Evolutionary conservation across 2,888 invertebrate species (phyloP).

Genomic region (Acrocyrtus sp.): DNA sequence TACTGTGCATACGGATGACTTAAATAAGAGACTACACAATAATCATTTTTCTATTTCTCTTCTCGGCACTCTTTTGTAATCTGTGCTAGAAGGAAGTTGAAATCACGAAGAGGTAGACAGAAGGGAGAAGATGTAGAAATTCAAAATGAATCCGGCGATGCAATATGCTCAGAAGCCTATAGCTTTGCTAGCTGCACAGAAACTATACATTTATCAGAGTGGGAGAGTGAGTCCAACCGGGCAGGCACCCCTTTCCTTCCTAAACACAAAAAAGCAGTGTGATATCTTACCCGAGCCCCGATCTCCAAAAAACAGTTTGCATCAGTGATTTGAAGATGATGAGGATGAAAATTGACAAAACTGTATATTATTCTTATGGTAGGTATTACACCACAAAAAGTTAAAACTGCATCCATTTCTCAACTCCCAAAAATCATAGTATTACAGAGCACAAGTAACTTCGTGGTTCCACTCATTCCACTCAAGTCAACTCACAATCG

Average conservation of each 20-base stretch:
- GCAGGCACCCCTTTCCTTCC: conserved; percentile 35
- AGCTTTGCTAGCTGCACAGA: neutral
- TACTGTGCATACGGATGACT: too few relatives aligned
- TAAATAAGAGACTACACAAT: neutral
- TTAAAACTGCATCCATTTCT: neutral
- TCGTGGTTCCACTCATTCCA: too few relatives aligned
- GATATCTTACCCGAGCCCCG: too few relatives aligned
- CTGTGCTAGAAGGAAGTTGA: too few relatives aligned
- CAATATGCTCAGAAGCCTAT: neutral
- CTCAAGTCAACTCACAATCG: neutral
- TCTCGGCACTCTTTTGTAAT: too few relatives aligned
- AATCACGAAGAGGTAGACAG: conserved; percentile 1
- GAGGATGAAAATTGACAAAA: conserved; percentile 15
- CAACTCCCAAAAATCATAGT: neutral
- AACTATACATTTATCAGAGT: conserved; percentile 1
- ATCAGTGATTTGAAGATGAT: neutral
- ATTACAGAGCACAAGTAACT: too few relatives aligned
- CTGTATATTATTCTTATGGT: neutral
- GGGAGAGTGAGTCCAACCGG: neutral
- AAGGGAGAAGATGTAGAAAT: neutral
- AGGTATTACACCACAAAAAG: neutral
- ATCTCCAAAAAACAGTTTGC: too few relatives aligned
- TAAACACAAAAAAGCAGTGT: too few relatives aligned
- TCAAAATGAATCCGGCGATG: conserved; percentile 1
- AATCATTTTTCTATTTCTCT: too few relatives aligned